phyloP scores from a whole-genome alignment of 2,888 invertebrate genomes.

The Seira musarum region DNA sequence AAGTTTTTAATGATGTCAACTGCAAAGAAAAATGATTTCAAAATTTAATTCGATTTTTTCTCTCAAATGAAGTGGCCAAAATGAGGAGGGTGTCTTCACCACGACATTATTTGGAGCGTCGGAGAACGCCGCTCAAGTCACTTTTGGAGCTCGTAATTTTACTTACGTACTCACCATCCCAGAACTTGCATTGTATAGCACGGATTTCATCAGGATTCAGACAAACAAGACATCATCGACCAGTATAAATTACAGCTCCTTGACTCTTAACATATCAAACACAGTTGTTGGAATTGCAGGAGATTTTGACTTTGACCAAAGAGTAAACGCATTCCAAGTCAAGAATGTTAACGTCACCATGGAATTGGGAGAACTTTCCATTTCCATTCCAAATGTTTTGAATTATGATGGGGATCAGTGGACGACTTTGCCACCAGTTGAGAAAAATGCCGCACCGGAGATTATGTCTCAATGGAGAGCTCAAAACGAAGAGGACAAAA shows the following conservation, averaged over 20 bases:
- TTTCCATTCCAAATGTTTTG: background rate
- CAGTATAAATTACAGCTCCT: background rate
- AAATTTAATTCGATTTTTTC: too few species aligned
- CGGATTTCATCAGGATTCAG: background rate
- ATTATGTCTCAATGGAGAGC: background rate
- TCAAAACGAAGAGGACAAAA: background rate
- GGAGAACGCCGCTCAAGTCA: background rate
- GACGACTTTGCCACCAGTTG: background rate
- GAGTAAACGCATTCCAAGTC: background rate
- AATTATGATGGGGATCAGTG: background rate
- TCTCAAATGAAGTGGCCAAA: too few species aligned
- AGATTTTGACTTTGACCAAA: background rate
- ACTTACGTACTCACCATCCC: background rate
- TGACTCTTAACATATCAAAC: background rate
- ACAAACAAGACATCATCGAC: background rate
- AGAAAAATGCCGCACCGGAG: background rate
- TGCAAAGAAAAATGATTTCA: too few species aligned
- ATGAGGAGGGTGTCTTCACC: background rate
- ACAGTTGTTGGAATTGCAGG: background rate
- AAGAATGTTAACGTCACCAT: background rate
- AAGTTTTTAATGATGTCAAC: too few species aligned
- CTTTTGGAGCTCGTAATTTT: background rate
- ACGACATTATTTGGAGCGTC: background rate
- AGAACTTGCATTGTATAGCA: background rate
- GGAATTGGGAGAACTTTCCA: background rate